Evolutionary conservation across 2,888 invertebrate species (phyloP).

Genomic region (Aplocera efformata): DNA sequence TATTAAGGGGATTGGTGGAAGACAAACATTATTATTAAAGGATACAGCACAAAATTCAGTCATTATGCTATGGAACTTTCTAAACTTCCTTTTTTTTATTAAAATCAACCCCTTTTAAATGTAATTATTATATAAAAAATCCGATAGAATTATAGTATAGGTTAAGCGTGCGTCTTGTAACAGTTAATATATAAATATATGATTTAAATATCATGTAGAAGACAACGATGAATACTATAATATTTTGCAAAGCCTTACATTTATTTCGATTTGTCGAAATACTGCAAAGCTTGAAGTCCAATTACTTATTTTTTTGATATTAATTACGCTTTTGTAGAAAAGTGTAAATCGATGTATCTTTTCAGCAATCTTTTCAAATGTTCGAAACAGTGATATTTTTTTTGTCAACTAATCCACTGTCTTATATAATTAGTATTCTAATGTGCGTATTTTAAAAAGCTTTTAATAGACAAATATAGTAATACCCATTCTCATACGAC

Average conservation of each 20-base stretch:
- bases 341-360: too few species aligned
- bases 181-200: constrained; percentile 69
- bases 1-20: constrained; percentile 2
- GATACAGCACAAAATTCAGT: too few species aligned
- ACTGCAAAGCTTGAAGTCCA: constrained; percentile 54
- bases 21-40: too few species aligned
- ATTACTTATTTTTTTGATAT: neutral
- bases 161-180: constrained; percentile 54
- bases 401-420: constrained; percentile 1
- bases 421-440: constrained; percentile 23
- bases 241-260: constrained; percentile 46
- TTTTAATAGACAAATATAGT: constrained; percentile 34
- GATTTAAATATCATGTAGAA: constrained; percentile 72
- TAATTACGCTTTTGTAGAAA: too few species aligned
- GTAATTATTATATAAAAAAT: too few species aligned
- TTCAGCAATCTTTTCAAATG: too few species aligned
- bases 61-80: too few species aligned
- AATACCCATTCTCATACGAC: constrained; percentile 33
- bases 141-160: constrained; percentile 43
- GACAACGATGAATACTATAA: constrained; percentile 44
- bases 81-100: too few species aligned
- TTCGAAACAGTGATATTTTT: too few species aligned
- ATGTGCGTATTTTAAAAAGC: constrained; percentile 37
- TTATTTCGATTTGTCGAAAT: constrained; percentile 70
- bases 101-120: too few species aligned